Conservation (phyloP, 2,797 vertebrate species). For the Spinus pinus region DNA sequence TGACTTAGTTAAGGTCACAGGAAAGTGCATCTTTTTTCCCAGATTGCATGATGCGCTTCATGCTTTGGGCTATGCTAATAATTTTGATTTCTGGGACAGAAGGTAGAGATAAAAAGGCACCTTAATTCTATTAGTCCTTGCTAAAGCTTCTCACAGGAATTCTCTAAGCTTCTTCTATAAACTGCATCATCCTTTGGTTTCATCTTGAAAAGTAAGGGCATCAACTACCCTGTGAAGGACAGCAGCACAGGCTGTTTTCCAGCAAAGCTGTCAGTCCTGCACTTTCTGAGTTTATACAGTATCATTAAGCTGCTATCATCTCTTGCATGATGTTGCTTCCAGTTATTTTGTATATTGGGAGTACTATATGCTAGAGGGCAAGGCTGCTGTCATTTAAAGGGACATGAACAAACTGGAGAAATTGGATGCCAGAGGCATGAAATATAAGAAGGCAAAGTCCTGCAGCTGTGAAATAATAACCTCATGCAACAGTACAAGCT, state of each 20-base stretch:
- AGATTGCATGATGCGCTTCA: background rate
- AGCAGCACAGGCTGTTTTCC: background rate
- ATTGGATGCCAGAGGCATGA: background rate
- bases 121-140: background rate
- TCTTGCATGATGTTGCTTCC: background rate
- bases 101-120: background rate
- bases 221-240: background rate
- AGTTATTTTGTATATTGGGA: background rate
- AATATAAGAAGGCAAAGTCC: background rate
- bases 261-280: background rate
- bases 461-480: background rate
- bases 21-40: background rate
- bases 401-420: background rate
- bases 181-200: background rate
- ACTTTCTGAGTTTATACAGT: background rate
- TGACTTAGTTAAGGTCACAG: slow-evolving; percentile 17
- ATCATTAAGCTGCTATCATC: background rate
- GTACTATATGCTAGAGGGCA: background rate
- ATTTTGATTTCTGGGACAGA: slow-evolving; percentile 13
- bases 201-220: background rate
- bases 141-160: slow-evolving; percentile 22
- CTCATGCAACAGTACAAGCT: background rate
- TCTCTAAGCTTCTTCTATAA: background rate
- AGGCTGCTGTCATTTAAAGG: background rate
- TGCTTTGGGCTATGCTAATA: slow-evolving; percentile 17